These are phyloP conservation scores for Argopecten irradians DNA, from an alignment of 1,140 invertebrate species.

Conservation along the genomic window DNA sequence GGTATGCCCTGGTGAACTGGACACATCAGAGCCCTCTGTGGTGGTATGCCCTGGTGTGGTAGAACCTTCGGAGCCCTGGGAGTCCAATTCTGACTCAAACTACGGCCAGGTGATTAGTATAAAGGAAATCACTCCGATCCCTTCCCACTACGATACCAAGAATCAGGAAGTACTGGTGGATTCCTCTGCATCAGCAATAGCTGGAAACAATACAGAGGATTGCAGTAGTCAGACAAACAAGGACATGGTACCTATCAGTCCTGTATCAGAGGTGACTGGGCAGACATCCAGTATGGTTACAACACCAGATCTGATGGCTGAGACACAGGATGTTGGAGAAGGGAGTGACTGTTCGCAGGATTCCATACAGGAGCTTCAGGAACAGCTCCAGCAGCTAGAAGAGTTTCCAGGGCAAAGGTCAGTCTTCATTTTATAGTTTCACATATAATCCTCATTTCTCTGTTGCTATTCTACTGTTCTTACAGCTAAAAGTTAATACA, in stretches of 20 bases:
- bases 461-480: too few species aligned
- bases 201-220: background rate
- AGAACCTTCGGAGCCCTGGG: background rate
- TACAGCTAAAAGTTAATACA: too few species aligned
- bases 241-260: background rate
- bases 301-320: conserved; percentile 47
- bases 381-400: conserved; percentile 60
- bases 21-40: background rate
- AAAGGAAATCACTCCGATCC: background rate
- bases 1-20: background rate
- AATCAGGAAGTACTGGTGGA: background rate
- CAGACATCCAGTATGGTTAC: conserved; percentile 47
- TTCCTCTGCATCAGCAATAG: background rate
- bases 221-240: conserved; percentile 1
- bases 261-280: background rate
- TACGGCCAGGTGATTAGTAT: background rate
- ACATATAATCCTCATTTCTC: too few species aligned
- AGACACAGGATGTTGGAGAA: conserved; percentile 39
- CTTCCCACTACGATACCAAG: background rate
- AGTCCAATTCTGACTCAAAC: background rate
- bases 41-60: too few species aligned
- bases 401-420: conserved; percentile 58
- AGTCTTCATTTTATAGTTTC: conserved; percentile 10
- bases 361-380: conserved; percentile 55
- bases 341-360: conserved; percentile 59